These are phyloP conservation scores for Smutsia temminckii DNA, from an alignment of 2,797 vertebrate genomes.

Conservation along the genomic window DNA sequence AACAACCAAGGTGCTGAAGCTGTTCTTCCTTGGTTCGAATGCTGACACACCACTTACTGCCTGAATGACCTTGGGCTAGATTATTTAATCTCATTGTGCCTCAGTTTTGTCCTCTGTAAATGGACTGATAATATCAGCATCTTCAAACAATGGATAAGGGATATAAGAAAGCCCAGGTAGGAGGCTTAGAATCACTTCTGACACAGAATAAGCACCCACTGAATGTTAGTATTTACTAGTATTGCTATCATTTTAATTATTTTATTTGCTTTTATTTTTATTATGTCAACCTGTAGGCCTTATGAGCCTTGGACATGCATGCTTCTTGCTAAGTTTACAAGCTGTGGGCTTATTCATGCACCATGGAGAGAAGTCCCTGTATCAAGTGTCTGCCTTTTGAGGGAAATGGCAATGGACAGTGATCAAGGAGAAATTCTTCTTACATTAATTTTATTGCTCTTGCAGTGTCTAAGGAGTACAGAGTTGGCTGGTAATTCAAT, in stretches of 20 bases:
- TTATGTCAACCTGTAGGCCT: not conserved
- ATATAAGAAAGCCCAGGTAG: not conserved
- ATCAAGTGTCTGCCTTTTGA: not conserved
- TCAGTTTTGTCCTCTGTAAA: not conserved
- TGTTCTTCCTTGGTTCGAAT: not conserved
- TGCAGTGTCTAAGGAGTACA: not conserved
- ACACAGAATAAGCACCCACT: not conserved
- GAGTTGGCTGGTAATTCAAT: not conserved
- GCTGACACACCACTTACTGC: not conserved
- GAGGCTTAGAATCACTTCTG: not conserved
- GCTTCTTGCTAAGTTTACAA: not conserved
- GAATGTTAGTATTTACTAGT: not conserved
- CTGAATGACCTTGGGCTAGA: not conserved
- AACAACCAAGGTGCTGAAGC: not conserved
- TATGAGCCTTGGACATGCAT: not conserved
- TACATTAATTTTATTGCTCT: not conserved
- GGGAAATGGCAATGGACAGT: not conserved
- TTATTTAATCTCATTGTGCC: not conserved
- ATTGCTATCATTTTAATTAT: not conserved
- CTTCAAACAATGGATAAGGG: not conserved
- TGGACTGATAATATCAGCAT: not conserved
- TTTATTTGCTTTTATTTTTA: not conserved
- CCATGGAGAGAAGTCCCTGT: not conserved
- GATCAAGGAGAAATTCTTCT: constrained; percentile 3
- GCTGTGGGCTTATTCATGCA: not conserved